Percentiles rank a stretch among this genome's conserved stretches.
Evolutionary conservation across 30 jellyfish, hydroid and myxozoan species (phyloP).

Genomic region (Turritopsis rubra): DNA sequence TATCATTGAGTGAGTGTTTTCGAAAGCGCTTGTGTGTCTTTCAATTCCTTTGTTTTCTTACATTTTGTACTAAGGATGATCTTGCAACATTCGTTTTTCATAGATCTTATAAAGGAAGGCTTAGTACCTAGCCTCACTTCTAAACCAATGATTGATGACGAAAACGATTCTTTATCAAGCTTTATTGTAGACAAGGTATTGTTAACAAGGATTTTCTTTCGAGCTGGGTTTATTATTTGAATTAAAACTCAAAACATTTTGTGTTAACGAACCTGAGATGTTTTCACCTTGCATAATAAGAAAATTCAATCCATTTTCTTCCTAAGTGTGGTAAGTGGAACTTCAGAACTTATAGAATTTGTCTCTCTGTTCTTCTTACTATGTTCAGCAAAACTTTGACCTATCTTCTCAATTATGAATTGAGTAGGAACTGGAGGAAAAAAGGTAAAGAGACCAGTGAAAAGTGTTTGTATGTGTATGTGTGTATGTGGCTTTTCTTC

Average conservation of each 20-base stretch:
- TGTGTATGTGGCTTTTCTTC: too few relatives aligned
- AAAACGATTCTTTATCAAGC: constrained; percentile 43
- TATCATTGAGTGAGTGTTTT: constrained; percentile 58
- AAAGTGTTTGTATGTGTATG: too few relatives aligned
- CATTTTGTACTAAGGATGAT: too few relatives aligned
- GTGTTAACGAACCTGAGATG: too few relatives aligned
- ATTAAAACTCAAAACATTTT: too few relatives aligned
- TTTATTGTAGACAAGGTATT: constrained; percentile 55
- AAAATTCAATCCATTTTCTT: too few relatives aligned
- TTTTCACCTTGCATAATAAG: too few relatives aligned
- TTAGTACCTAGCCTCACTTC: constrained; percentile 27
- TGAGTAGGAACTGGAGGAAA: too few relatives aligned
- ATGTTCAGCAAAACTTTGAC: neutral
- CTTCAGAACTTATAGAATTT: too few relatives aligned
- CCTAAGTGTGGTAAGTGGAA: too few relatives aligned
- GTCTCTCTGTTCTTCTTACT: neutral
- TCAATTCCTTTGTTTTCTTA: neutral
- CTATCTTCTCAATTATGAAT: too few relatives aligned
- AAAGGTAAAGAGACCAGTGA: too few relatives aligned
- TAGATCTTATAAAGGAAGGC: constrained; percentile 83
- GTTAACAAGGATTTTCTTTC: neutral
- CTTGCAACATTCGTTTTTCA: neutral
- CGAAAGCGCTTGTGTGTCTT: neutral
- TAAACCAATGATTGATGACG: constrained; percentile 19
- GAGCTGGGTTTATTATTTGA: neutral